Base-by-base conservation (phyloP, 1,140 invertebrate genomes). In the Procambarus clarkii region DNA sequence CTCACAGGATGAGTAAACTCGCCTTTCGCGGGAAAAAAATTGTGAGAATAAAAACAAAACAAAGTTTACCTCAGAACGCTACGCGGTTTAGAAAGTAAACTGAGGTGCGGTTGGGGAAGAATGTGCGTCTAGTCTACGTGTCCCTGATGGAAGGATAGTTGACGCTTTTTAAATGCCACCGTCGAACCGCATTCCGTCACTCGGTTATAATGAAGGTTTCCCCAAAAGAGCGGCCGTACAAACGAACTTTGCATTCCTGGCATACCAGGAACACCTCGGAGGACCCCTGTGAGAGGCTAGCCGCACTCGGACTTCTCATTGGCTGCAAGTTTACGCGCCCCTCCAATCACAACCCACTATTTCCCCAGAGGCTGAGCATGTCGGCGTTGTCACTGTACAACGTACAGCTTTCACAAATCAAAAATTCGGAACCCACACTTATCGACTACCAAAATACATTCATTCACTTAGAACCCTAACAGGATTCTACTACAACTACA, bases 181-280 rank as follows among this genome's bases (percentile, higher is more conserved):
- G 86, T 45, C 86, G 44, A 58, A 80, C 77, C 86, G 45, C 86
- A 88, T 88, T 88, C 86, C 86, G 60, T 11, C 21, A 60, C 86
- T 88, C 54, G 86, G 86, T 88, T 88, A 88, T 88, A 88, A 88
- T 80, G 86, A 88, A 88, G 44, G 76, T 60, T 87, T 80, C 58
- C 46, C 86, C 86, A 45, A 87, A n/a, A 88, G 74, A 79, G n/a
- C 86, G 86, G 64, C 58, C 86, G 86, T 88, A 88, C 77, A 88
- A 88, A 88, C 86, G 86, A 88, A 88, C 86, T 88, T 34, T 18
- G 44, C 86, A 88, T 88, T 88, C 86, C 58, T 80, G 9, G 13
- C 77, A 88, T 88, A 79, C 86, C 86, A 60, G 80, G 50, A 79
- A 34, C 77, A 44, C 15, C 86, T 60, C 46, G 34, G 9, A 13